Evolutionary conservation across 2,797 vertebrate species (phyloP).

Genomic region (Spondyliosoma cantharus): DNA sequence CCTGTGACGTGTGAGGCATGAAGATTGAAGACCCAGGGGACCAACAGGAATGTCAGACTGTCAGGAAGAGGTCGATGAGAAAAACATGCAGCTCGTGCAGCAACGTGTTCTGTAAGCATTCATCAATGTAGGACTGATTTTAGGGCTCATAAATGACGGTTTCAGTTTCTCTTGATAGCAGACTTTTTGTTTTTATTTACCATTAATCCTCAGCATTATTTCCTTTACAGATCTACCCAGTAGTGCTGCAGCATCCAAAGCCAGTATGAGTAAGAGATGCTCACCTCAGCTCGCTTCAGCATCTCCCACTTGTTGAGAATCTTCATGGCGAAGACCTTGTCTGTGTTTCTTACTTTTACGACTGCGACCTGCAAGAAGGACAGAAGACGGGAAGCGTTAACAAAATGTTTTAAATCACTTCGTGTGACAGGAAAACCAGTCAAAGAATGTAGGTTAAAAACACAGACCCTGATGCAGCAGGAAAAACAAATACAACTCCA

Average conservation of each 20-base stretch:
- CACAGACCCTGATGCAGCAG: neutral
- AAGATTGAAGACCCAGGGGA: slow-evolving; percentile 61
- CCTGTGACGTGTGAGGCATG: slow-evolving; percentile 62
- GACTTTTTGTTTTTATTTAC: neutral
- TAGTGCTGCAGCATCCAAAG: neutral
- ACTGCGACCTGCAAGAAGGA: slow-evolving; percentile 90
- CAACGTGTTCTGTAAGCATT: slow-evolving; percentile 35
- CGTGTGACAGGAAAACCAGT: slow-evolving; percentile 7
- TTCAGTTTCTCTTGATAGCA: slow-evolving; percentile 9
- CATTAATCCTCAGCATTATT: neutral
- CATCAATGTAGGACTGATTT: slow-evolving; percentile 6
- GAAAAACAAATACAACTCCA: neutral
- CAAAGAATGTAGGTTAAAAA: slow-evolving; percentile 26
- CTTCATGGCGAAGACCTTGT: slow-evolving; percentile 99
- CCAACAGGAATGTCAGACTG: slow-evolving; percentile 65
- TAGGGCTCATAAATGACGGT: neutral
- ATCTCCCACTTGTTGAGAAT: slow-evolving; percentile 99
- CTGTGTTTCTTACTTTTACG: slow-evolving; percentile 96
- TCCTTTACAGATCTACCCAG: neutral
- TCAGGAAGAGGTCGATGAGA: slow-evolving; percentile 69
- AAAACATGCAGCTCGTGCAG: slow-evolving; percentile 63
- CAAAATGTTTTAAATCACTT: neutral
- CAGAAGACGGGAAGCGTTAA: neutral
- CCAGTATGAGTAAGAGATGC: slow-evolving; percentile 31
- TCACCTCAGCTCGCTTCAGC: slow-evolving; percentile 99